Base-by-base conservation (phyloP, 2,113 vertebrate genomes). In the Apeltes quadracus region DNA sequence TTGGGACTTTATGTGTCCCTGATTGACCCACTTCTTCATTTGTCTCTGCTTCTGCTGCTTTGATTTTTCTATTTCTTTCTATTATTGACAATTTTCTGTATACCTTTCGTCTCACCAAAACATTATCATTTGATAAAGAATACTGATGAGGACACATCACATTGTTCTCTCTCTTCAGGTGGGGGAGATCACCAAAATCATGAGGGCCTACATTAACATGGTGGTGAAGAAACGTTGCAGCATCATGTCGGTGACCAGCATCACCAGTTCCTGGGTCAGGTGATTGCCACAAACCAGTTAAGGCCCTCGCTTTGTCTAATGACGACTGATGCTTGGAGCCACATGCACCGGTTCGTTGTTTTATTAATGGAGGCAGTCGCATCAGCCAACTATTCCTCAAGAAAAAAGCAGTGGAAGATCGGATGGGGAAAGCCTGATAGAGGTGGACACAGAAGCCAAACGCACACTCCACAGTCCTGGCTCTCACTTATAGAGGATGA, bases 201-300 rank as follows among this genome's bases (percentile, higher is more conserved):
- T 97, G 96, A 96, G 94, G 83, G 96, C 95, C 0, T 97, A 97
- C 90, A 97, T 97, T 77, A 97, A 96, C 88, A 97, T 96, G 95
- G 91, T 97, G 7, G 96, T 97, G 87, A 97, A 96, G 91, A 97
- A 97, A 72, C 95, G 96, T 58, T 97, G 95, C 93, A 97, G 95
- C 10, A 92, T 95, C 87, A 96, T 95, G 87, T 97, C 96, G 0
- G 92, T 94, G 76, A 92, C 93, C 81, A 96, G 95, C 77, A 93
- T 89, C 0, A 61, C 91, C 65, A 96, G 94, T 70, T 61, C 89
- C 62, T 96, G 94, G 94, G 94, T 77, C 67, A 96, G 95, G 94
- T 97, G 95, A 97, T 93, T 23, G 7, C 62, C 65, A 84, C 68
- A 61, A 62, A 25, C 78, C 79, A 74, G 46, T 78, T 63, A 50